Base-by-base conservation (phyloP, 2,888 invertebrate genomes). In the Pandemis cinnamomeana region DNA sequence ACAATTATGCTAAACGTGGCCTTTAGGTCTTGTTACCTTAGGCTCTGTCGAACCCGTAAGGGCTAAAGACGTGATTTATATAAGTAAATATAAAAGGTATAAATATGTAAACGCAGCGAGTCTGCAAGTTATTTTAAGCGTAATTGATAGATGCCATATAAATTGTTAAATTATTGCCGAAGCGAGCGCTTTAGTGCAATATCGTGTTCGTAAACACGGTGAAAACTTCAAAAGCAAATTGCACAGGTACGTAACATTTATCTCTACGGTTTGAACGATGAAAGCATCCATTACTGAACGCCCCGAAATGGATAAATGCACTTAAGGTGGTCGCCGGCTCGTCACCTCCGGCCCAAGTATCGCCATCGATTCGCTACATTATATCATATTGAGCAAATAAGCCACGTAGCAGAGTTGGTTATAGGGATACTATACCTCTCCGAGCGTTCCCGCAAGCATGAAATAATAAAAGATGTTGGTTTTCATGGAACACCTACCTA, bases 221-320 rank as follows among this genome's bases (percentile, higher is more conserved):
- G 84, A 83, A 85, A 87, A 91, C 89, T 91, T 91, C 88, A 89
- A 90, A 91, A 88, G 89, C 87, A 87, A 88, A 89, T 89, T 88
- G 87, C 88, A 88, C 86, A 86, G 88, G 87, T 86, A 86, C 83
- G 83, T 82, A 83, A 87, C 86, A 90, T 91, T 90, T 90, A 90
- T 92, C 89, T 89, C 80, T 80, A 82, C 81, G 83, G 83, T 82
- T 81, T 82, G 84, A 83, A 85, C 87, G 89, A 87, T 89, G 89
- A 91, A 91, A 90, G 90, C 88, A 82, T 90, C 89, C 89, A 91
- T 91, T 91, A 91, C 84, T 81, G 82, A 78, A 79, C 79, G 81
- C 80, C 83, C 81, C 80, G 83, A 85, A 91, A 91, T 91, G 91
- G 89, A 90, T 89, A 88, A 87, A 83, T 90, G 89, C 91, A 91